Conservation (phyloP, 2,888 invertebrate genomes). For the Andrena minutula region DNA sequence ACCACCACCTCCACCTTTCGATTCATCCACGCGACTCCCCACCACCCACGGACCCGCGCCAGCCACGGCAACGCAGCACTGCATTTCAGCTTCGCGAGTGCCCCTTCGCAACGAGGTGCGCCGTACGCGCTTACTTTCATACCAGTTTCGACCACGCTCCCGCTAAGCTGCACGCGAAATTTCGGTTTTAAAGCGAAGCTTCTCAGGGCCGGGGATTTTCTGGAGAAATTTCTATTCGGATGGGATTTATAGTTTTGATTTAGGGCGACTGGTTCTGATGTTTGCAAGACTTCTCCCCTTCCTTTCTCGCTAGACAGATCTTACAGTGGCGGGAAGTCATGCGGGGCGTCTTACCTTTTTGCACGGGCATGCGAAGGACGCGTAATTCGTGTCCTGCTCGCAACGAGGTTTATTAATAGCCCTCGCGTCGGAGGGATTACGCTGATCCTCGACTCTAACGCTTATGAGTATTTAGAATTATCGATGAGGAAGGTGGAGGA, state of each 20-base stretch:
- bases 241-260: not conserved
- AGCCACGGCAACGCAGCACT: constrained; percentile 56
- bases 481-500: not conserved
- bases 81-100: constrained; percentile 34
- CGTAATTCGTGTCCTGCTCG: not conserved
- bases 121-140: not conserved
- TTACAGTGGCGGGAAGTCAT: not conserved
- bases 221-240: not conserved
- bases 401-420: constrained; percentile 15
- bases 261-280: not conserved
- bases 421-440: not conserved
- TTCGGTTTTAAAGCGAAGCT: not conserved
- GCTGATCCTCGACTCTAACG: not conserved
- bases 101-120: not conserved
- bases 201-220: not conserved
- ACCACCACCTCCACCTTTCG: constrained; percentile 39
- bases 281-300: not conserved
- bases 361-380: not conserved
- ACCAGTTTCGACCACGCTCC: not conserved
- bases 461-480: not conserved
- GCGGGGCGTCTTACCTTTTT: not conserved
- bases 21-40: constrained; percentile 44
- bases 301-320: not conserved
- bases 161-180: not conserved
- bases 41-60: constrained; percentile 24